Evolutionary conservation across 2,113 vertebrate species (phyloP).

Genomic region (Rhadina sibilatrix): DNA sequence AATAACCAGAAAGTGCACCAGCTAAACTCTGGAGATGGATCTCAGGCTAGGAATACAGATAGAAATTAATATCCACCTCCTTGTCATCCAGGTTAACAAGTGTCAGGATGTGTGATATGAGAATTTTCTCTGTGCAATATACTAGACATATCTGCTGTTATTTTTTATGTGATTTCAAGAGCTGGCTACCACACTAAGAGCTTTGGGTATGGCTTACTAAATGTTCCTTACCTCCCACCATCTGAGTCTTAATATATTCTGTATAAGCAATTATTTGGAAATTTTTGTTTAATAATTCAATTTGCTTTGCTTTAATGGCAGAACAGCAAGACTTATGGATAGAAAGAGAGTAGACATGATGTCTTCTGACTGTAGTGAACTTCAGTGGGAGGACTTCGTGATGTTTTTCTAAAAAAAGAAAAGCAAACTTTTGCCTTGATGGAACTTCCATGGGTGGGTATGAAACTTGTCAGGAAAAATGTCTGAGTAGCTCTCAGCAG

Average conservation of each 20-base stretch:
- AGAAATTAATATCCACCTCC: background rate
- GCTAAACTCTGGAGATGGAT: background rate
- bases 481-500: background rate
- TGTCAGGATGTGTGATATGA: background rate
- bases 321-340: background rate
- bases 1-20: background rate
- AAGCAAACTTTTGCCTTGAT: background rate
- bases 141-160: background rate
- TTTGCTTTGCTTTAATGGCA: background rate
- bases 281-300: background rate
- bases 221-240: background rate
- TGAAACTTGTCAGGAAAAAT: background rate
- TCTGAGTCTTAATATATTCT: background rate
- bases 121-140: background rate
- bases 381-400: background rate
- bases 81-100: background rate
- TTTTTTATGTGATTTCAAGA: background rate
- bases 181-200: background rate
- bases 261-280: background rate
- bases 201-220: background rate
- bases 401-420: background rate
- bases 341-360: background rate
- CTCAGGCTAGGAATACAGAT: background rate
- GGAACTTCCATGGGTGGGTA: background rate
- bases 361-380: background rate